phyloP scores from a whole-genome alignment of 1,140 invertebrate genomes.

The Atta cephalotes region DNA sequence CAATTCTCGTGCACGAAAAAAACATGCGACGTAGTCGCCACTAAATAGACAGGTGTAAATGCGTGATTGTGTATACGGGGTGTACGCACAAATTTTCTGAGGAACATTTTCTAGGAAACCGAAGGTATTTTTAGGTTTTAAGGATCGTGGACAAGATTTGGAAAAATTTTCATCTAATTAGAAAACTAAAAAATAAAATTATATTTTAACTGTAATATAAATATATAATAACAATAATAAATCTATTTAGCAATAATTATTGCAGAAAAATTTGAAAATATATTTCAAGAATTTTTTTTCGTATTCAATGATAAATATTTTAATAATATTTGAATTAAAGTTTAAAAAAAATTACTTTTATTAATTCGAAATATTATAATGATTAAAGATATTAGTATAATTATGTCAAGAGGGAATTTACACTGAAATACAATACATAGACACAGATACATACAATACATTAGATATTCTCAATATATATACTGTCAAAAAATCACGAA shows the following conservation, averaged over 20 bases:
- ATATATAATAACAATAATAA: not conserved
- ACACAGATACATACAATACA: too few relatives aligned
- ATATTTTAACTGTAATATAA: not conserved
- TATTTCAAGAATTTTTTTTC: not conserved
- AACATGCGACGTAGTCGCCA: conserved; percentile 21
- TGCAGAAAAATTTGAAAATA: not conserved
- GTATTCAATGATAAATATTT: not conserved
- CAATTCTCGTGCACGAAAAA: conserved; percentile 50
- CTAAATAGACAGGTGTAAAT: conserved; percentile 27
- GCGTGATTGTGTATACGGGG: conserved; percentile 37
- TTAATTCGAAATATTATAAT: not conserved
- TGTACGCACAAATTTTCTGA: conserved; percentile 25
- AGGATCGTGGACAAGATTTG: not conserved
- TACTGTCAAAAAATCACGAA: not conserved
- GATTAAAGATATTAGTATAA: not conserved
- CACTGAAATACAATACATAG: too few relatives aligned
- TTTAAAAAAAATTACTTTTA: too few relatives aligned
- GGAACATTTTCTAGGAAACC: not conserved
- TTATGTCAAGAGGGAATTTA: not conserved
- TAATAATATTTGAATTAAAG: not conserved
- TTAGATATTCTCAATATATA: not conserved
- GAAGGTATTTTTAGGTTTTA: not conserved
- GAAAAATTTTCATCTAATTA: not conserved
- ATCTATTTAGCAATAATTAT: not conserved
- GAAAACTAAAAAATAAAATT: not conserved